phyloP scores from a whole-genome alignment of 1,140 invertebrate species.

The Coptotermes formosanus region DNA sequence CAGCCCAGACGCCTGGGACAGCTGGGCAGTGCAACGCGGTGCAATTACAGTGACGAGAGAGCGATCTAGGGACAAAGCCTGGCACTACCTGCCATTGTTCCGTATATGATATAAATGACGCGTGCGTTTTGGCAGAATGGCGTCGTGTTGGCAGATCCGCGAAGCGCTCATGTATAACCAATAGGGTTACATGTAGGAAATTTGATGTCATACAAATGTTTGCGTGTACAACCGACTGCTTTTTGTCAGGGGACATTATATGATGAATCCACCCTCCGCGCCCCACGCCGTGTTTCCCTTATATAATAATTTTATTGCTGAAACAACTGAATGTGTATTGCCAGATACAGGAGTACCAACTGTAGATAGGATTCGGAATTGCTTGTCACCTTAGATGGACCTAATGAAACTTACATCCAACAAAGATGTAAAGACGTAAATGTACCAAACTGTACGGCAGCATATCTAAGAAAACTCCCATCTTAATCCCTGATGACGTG shows the following conservation, averaged over 20 bases:
- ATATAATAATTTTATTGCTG: neutral
- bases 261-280: too few species aligned
- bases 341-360: neutral
- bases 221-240: neutral
- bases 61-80: too few species aligned
- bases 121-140: neutral
- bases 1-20: too few species aligned
- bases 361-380: neutral
- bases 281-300: neutral
- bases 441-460: too few species aligned
- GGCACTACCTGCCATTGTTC: neutral
- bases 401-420: neutral
- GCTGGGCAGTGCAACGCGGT: too few species aligned
- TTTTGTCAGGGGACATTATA: too few species aligned
- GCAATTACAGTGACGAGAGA: too few species aligned
- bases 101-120: neutral
- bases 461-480: too few species aligned
- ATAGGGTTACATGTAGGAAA: slow-evolving; percentile 9
- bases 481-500: too few species aligned
- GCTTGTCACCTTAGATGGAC: neutral
- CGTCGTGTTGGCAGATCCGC: neutral
- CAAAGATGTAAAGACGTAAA: too few species aligned
- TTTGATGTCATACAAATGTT: slow-evolving; percentile 9
- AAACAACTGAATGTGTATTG: neutral
- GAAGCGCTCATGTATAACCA: neutral